Conservation (phyloP, 2,113 vertebrate genomes). For the Benitochromis conjunctus region DNA sequence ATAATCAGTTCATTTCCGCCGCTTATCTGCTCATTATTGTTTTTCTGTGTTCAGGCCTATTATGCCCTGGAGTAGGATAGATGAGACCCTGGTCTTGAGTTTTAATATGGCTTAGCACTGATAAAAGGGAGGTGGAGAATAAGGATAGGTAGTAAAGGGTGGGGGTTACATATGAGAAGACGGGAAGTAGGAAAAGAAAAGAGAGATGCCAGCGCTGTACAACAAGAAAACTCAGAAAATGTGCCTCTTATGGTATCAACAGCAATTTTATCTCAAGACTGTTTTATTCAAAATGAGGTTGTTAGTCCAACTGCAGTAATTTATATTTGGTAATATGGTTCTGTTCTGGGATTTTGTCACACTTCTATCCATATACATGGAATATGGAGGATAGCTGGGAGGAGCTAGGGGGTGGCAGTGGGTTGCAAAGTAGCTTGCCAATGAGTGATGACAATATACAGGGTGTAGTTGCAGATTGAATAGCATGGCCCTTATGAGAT, state of each 20-base stretch:
- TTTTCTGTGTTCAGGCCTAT: conserved; percentile 20
- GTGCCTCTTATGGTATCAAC: background rate
- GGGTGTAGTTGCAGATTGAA: background rate
- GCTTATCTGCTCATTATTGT: conserved; percentile 50
- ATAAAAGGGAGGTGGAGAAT: background rate
- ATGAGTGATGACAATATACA: background rate
- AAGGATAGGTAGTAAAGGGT: background rate
- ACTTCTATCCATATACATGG: background rate
- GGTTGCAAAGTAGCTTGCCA: background rate
- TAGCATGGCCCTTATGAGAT: background rate
- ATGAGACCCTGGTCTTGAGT: conserved; percentile 26
- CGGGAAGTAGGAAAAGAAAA: background rate
- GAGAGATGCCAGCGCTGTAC: background rate
- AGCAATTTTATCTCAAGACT: background rate
- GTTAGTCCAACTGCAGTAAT: background rate
- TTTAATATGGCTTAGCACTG: conserved; percentile 15
- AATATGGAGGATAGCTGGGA: background rate
- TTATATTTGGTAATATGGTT: background rate
- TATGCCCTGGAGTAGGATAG: conserved; percentile 30
- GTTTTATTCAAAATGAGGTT: background rate
- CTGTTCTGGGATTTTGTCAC: background rate
- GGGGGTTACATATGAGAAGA: background rate
- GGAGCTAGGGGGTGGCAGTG: background rate
- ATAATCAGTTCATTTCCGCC: conserved; percentile 48
- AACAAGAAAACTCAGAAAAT: background rate